Evolutionary conservation across 2,113 vertebrate genomes (phyloP), one percentile per base, ranked within the genome.

Genomic region (Suricata suricatta): DNA sequence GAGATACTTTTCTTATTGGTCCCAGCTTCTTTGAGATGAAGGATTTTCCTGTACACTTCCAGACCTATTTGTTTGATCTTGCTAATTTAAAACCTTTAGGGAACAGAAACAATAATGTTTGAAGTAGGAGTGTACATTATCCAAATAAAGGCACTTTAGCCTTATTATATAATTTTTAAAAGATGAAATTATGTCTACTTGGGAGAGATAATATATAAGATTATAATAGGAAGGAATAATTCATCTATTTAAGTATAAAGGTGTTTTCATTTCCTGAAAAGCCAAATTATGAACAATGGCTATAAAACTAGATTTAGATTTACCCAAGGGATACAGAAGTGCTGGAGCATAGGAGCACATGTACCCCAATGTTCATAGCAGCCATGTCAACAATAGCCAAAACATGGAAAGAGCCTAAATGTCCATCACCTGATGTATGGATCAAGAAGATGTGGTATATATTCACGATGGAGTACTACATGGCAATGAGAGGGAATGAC

Each of bases 241-340:
- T 54, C 79, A 50, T 64, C 60, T 93, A 13, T 47, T 41, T 35
- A 87, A 71, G 23, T 81, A 57, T 81, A 89, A 88, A 60, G n/a
- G 33, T 89, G 12, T 79, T 96, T 94, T 72, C 76, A 71, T 92
- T 83, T 93, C 81, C 87, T 80, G 38, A 97, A 92, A 96, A 96
- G 50, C 86, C 88, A 90, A 90, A 12, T 81, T 90, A 83, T 71
- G 84, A 96, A 93, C 38, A 91, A 68, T 87, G 68, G 69, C 44
- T 89, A 69, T 91, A 81, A 93, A 81, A 96, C 13, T 50, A 74
- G 85, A 85, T 74, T 93, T 90, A 66, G 85, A 85, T 74, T 93
- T 90, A 66, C n/a, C n/a, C n/a, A n/a, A n/a, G n/a, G n/a, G n/a
- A n/a, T n/a, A n/a, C n/a, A n/a, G n/a, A n/a, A n/a, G n/a, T n/a